phyloP scores from a whole-genome alignment of 2,113 vertebrate species.

The Bombycilla garrulus region DNA sequence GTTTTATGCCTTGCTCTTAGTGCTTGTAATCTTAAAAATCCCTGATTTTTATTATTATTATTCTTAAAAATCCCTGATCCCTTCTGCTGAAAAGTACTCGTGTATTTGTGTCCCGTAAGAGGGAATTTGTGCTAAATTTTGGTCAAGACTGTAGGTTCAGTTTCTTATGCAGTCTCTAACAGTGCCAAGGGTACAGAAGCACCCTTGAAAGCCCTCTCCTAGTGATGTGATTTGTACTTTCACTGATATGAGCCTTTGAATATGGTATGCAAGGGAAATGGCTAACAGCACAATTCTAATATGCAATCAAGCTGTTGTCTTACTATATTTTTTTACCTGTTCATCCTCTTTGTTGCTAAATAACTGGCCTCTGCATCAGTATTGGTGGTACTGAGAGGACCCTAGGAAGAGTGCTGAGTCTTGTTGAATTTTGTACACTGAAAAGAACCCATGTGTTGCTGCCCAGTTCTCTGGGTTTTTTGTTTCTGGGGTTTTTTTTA shows the following conservation, averaged over 20 bases:
- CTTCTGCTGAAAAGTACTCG: background rate
- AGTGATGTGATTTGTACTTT: background rate
- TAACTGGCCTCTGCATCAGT: background rate
- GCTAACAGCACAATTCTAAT: background rate
- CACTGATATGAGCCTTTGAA: background rate
- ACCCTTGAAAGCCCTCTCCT: background rate
- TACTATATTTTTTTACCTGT: background rate
- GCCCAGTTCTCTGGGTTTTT: background rate
- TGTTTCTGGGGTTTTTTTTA: too few relatives aligned
- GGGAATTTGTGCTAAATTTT: background rate
- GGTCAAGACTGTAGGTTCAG: background rate
- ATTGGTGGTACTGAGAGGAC: background rate
- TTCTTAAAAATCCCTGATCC: background rate
- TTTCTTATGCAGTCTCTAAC: background rate
- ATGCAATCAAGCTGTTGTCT: background rate
- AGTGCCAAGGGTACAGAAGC: background rate
- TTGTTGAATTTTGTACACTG: background rate
- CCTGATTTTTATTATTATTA: too few relatives aligned
- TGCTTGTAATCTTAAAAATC: background rate
- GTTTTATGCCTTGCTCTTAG: background rate
- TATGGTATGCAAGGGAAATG: background rate
- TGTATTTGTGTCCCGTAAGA: background rate
- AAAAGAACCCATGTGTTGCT: background rate
- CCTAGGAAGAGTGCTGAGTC: background rate
- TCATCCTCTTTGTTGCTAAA: background rate